Evolutionary conservation across 2,113 vertebrate species (phyloP).

Genomic region (Micromys minutus): DNA sequence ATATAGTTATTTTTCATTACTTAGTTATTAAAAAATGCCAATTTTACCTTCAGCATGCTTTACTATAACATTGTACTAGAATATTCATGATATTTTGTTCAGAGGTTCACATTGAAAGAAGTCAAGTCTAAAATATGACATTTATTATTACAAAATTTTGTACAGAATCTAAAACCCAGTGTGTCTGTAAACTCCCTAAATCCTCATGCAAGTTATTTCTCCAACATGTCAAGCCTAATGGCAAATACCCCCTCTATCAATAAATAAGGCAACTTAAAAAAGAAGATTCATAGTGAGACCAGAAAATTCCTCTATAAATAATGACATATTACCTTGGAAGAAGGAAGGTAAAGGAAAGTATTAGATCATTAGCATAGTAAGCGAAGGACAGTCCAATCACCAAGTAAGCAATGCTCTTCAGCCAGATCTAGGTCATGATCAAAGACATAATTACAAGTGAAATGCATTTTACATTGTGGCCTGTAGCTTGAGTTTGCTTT

Average conservation of each 20-base stretch:
- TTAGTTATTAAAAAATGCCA: neutral
- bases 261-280: conserved; percentile 66
- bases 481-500: neutral
- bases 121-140: conserved; percentile 64
- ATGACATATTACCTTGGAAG: conserved; percentile 23
- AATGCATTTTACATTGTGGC: conserved; percentile 35
- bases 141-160: conserved; percentile 71
- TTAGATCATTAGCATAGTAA: conserved; percentile 63
- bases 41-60: conserved; percentile 48
- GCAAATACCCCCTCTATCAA: conserved; percentile 59
- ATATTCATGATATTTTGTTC: neutral
- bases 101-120: conserved; percentile 73
- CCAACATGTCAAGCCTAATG: conserved; percentile 59
- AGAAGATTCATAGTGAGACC: conserved; percentile 59
- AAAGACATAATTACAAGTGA: conserved; percentile 63
- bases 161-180: conserved; percentile 55
- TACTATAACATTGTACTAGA: conserved; percentile 33
- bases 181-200: conserved; percentile 66
- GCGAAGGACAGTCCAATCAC: conserved; percentile 34
- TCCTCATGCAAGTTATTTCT: conserved; percentile 64
- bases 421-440: conserved; percentile 65
- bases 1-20: conserved; percentile 17
- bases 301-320: conserved; percentile 60
- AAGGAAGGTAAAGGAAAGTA: conserved; percentile 35
- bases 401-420: conserved; percentile 50